Evolutionary conservation across 1,140 invertebrate genomes (phyloP).

Genomic region (Zaprionus kolodkinae): DNA sequence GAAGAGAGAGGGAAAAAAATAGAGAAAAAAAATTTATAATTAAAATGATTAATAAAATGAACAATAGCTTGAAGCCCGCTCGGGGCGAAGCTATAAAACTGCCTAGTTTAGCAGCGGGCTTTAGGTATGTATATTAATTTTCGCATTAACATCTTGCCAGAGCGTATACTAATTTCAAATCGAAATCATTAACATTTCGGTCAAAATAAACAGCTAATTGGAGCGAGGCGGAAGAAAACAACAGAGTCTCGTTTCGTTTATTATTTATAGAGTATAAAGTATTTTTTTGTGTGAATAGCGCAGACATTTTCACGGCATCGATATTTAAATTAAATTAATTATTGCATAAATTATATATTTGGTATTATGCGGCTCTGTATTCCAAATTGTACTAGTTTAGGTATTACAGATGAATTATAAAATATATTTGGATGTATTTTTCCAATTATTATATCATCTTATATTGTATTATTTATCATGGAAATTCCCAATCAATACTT

Average conservation of each 20-base stretch:
- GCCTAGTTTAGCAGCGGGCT: constrained; percentile 27
- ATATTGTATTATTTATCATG: background rate
- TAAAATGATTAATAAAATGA: constrained; percentile 44
- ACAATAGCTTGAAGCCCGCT: constrained; percentile 24
- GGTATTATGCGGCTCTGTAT: background rate
- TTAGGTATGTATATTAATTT: constrained; percentile 17
- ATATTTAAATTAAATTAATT: background rate
- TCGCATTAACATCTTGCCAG: constrained; percentile 30
- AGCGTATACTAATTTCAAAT: constrained; percentile 15
- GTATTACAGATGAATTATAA: no score
- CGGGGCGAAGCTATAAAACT: constrained; percentile 24
- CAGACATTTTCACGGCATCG: background rate
- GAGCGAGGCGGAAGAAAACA: constrained; percentile 22
- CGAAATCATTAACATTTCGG: constrained; percentile 13
- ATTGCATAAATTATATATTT: background rate
- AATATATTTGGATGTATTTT: no score
- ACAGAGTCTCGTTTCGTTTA: constrained; percentile 12
- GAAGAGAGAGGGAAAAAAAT: constrained; percentile 16
- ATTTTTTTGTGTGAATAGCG: background rate
- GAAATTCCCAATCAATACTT: background rate
- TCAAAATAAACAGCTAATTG: constrained; percentile 29
- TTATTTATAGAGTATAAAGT: background rate
- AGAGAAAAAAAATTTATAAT: constrained; percentile 42
- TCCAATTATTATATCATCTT: no score
- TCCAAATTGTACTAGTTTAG: background rate